Base-by-base conservation (phyloP, 1,140 invertebrate genomes). In the Drosophila sp. region DNA sequence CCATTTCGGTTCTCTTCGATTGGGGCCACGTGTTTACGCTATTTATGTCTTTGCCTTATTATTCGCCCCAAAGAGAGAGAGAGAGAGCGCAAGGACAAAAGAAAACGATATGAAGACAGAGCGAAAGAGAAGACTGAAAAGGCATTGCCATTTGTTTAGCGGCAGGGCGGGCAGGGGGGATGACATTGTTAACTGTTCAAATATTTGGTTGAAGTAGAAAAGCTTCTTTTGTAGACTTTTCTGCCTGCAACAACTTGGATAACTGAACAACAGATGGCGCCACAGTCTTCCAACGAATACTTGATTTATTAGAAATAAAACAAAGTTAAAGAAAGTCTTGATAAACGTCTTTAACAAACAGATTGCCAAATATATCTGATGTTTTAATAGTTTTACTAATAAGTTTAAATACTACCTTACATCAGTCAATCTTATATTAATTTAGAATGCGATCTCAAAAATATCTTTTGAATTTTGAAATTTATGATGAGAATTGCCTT, bases 1-100 rank as follows among this genome's bases (percentile, higher is more conserved):
- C 41, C 17, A 3, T 8, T 17, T 30, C 7, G 35, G 50, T 25
- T 62, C 54, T 76, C 61, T 60, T 54, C 29, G 4, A 11, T 61
- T 27, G 1, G 3, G 8, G 54, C 76, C 83, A 87, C 84, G 84
- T 87, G 84, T 78, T 87, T 66, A 29, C 71, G 76, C 71, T 70
- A 60, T 32, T 69, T 87, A 69, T 83, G 73, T 72, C 70, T 87
- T 80, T 57, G 47, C 58, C 61, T 84, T 86, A 84, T 84, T 80
- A 69, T 86, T 89, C 84, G 76, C 62, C 44, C 68, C 60, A 54
- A 3, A 17, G 23, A 70, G 30, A 64, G 64, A 60, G 40, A 30
- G 3, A 61, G 23, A 33, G 17, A 27, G 17, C 8, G 23, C 44
- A 50, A 50, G 44, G 44, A 50, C 23, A 23, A 27, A 23, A 25